Percentiles rank a stretch among this genome's conserved stretches.
These are phyloP conservation scores for Oplegnathus fasciatus DNA, from an alignment of 2,113 vertebrate species.

Conservation along the genomic window DNA sequence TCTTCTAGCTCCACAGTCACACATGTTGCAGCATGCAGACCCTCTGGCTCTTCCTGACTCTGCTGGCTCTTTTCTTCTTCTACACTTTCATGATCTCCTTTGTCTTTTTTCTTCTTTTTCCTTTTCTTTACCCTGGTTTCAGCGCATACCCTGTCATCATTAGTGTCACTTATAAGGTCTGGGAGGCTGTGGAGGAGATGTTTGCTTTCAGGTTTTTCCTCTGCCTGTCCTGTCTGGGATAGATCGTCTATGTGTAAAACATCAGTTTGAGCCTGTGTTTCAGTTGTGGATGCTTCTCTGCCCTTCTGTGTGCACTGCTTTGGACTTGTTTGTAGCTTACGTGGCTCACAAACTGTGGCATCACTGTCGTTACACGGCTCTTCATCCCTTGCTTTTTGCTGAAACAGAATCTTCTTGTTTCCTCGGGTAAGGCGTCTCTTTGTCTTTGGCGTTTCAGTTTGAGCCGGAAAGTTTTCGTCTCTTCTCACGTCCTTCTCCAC, in stretches of 20 bases:
- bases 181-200: conserved; percentile 2
- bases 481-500: rapidly evolving
- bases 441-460: neutral
- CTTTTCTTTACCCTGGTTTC: neutral
- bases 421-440: neutral
- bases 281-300: neutral
- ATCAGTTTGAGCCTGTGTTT: neutral
- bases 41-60: neutral
- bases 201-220: neutral
- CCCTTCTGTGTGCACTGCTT: neutral
- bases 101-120: conserved; percentile 1
- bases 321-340: neutral
- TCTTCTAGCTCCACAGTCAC: neutral
- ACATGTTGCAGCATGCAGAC: neutral
- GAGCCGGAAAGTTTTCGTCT: neutral
- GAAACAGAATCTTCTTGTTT: neutral
- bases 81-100: neutral
- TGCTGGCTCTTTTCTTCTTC: conserved; percentile 4
- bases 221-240: neutral
- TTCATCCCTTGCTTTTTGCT: neutral
- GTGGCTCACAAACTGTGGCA: neutral
- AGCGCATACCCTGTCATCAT: neutral
- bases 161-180: neutral
- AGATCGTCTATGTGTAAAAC: neutral
- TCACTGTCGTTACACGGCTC: neutral